phyloP scores from a whole-genome alignment of 2,888 invertebrate genomes.

The Dolichomitus sp. region DNA sequence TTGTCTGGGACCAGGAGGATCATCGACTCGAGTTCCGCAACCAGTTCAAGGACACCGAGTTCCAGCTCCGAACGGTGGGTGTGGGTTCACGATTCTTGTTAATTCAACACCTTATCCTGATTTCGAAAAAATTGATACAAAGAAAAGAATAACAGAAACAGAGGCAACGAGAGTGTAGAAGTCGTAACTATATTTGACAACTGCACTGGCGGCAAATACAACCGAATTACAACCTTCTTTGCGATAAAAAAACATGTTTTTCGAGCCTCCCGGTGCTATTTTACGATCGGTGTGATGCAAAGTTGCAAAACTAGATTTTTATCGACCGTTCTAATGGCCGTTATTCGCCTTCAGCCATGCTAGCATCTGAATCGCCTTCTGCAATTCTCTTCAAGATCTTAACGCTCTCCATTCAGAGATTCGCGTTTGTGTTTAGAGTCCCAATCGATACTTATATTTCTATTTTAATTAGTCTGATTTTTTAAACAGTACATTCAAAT shows the following conservation, averaged over 20 bases:
- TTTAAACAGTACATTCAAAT: not conserved
- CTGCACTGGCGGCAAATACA: not conserved
- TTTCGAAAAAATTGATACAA: not conserved
- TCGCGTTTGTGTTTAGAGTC: not conserved
- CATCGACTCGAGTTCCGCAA: conserved; percentile 86
- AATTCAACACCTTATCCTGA: not conserved
- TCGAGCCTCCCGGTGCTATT: conserved; percentile 68
- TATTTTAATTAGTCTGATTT: not conserved
- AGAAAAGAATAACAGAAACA: not conserved
- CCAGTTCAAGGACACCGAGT: conserved; percentile 89
- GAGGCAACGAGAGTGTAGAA: too few species aligned
- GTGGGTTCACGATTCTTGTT: conserved; percentile 43
- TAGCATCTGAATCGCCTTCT: not conserved
- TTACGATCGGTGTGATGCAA: conserved; percentile 74
- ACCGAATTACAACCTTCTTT: conserved; percentile 65
- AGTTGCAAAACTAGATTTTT: conserved; percentile 69
- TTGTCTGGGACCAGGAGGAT: conserved; percentile 89
- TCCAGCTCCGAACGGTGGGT: conserved; percentile 88
- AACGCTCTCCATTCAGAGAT: not conserved
- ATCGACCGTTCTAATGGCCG: conserved; percentile 68
- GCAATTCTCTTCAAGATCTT: not conserved
- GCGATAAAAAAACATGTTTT: conserved; percentile 62
- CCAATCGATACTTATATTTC: not conserved
- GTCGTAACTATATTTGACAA: not conserved
- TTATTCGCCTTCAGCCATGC: not conserved